These are phyloP conservation scores for Xiphorhynchus erythropygius DNA, from an alignment of 2,797 vertebrate species.

Conservation along the genomic window DNA sequence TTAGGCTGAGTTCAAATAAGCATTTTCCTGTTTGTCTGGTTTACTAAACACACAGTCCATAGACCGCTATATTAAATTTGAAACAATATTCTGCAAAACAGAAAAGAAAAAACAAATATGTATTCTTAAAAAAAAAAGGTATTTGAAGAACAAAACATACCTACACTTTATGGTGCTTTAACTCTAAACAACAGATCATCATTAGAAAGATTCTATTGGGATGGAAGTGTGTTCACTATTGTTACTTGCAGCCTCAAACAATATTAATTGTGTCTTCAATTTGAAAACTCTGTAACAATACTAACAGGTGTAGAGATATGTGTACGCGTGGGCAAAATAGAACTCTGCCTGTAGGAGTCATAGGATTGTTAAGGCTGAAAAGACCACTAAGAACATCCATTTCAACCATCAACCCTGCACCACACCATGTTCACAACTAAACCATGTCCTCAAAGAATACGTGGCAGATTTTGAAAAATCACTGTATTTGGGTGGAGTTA, in stretches of 20 bases:
- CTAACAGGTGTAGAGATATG: not conserved
- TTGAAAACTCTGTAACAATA: not conserved
- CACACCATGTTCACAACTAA: not conserved
- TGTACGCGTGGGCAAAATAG: not conserved
- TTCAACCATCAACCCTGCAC: not conserved
- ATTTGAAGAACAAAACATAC: not conserved
- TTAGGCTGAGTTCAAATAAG: not conserved
- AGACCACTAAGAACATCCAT: not conserved
- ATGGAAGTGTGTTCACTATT: not conserved
- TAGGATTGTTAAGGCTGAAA: not conserved
- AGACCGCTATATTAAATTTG: not conserved
- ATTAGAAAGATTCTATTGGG: not conserved
- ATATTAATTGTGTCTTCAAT: not conserved
- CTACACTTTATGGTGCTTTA: not conserved
- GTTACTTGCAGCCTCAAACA: not conserved
- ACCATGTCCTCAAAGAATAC: not conserved
- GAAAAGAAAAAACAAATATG: not conserved
- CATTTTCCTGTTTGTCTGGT: not conserved
- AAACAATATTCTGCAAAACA: not conserved
- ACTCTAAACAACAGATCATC: not conserved
- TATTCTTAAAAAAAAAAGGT: accelerated
- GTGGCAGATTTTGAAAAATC: not conserved
- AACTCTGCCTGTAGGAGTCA: not conserved
- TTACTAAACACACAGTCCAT: not conserved
- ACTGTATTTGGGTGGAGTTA: too few species aligned